Evolutionary conservation across 2,888 invertebrate species (phyloP).

Genomic region (Acleris sparsana): DNA sequence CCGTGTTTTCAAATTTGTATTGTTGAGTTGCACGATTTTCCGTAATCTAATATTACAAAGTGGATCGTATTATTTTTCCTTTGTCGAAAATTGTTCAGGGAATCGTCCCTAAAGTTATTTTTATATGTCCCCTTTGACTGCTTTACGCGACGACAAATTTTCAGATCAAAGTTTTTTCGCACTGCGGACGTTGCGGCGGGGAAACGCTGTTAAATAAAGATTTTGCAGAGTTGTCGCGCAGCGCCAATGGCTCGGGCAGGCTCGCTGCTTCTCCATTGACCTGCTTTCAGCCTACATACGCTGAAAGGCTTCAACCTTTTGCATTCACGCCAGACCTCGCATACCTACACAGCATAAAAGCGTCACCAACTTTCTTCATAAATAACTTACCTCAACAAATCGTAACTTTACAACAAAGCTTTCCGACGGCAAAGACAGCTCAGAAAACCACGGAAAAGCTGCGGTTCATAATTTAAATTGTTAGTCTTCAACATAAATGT

Average conservation of each 20-base stretch:
- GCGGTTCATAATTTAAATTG: slow-evolving; percentile 22
- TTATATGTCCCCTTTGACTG: slow-evolving; percentile 25
- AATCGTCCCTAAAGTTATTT: slow-evolving; percentile 20
- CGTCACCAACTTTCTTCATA: slow-evolving; percentile 7
- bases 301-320: slow-evolving; percentile 8
- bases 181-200: slow-evolving; percentile 24
- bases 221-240: slow-evolving; percentile 16
- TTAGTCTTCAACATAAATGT: slow-evolving; percentile 17
- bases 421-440: slow-evolving; percentile 15
- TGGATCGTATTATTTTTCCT: slow-evolving; percentile 11
- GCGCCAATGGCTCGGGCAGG: not conserved
- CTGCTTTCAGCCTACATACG: slow-evolving; percentile 11
- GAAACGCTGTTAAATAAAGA: slow-evolving; percentile 23
- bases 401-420: slow-evolving; percentile 25
- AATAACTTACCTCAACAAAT: slow-evolving; percentile 17
- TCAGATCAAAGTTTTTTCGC: slow-evolving; percentile 31
- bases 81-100: slow-evolving; percentile 10
- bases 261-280: slow-evolving; percentile 17
- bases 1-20: slow-evolving; percentile 7
- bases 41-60: slow-evolving; percentile 20
- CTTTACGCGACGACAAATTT: slow-evolving; percentile 20
- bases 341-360: slow-evolving; percentile 4
- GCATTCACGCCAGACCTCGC: not conserved
- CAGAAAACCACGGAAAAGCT: slow-evolving; percentile 11
- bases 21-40: slow-evolving; percentile 9